phyloP scores from a whole-genome alignment of 2,888 invertebrate genomes.

The Lomographa bimaculata region DNA sequence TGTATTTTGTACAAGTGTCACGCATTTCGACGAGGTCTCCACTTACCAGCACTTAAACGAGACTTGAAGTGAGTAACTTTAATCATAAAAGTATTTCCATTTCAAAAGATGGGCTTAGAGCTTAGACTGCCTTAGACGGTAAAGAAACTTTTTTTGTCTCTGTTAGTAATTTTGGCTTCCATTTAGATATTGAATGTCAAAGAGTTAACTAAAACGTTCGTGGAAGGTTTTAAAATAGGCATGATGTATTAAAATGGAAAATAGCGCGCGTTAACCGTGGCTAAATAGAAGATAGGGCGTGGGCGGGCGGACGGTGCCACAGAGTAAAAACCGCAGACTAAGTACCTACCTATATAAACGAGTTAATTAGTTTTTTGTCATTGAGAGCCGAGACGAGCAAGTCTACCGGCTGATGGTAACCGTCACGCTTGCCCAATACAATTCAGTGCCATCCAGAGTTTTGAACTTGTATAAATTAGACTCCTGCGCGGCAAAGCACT shows the following conservation, averaged over 20 bases:
- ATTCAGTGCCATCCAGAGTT: too few species aligned
- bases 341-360: too few species aligned
- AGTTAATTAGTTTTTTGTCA: too few species aligned
- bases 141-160: conserved; percentile 2
- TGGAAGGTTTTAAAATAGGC: conserved; percentile 22
- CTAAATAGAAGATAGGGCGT: conserved; percentile 45
- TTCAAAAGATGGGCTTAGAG: conserved; percentile 1
- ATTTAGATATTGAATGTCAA: conserved; percentile 35
- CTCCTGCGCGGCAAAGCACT: too few species aligned
- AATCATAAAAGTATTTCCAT: conserved; percentile 8
- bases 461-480: too few species aligned
- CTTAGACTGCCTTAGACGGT: too few species aligned
- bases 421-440: too few species aligned
- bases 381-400: too few species aligned
- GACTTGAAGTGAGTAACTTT: too few species aligned
- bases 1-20: conserved; percentile 8
- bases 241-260: conserved; percentile 34
- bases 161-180: conserved; percentile 5
- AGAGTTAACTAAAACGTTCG: conserved; percentile 32
- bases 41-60: conserved; percentile 8
- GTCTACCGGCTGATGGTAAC: too few species aligned
- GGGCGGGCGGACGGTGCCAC: conserved; percentile 37
- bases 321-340: conserved; percentile 5
- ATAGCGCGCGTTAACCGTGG: conserved; percentile 45
- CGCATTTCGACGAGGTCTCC: conserved; percentile 5